Base-by-base conservation (phyloP, 2,888 invertebrate genomes). In the Neoascia interrupta region DNA sequence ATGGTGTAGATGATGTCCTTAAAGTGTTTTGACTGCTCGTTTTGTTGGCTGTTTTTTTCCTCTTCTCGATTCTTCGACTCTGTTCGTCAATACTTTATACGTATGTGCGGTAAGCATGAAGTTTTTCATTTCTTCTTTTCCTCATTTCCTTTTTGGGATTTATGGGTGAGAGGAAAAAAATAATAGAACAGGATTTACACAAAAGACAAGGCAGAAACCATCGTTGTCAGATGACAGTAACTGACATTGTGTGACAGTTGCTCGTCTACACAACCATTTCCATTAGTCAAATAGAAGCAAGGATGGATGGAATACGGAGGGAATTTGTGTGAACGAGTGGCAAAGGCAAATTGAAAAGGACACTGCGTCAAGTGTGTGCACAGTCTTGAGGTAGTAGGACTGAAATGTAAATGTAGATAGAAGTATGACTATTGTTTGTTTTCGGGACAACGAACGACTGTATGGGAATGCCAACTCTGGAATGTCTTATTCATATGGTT, bases 171-270 rank as follows among this genome's bases (percentile, higher is more conserved):
- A 26, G 26, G 26, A 8, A 26, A 8, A 8, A 26, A 47, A 37
- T 18, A 16, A 11, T 16, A 34, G 6, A 8, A 21, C 3, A 4
- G 28, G 15, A 54, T 43, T 21, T 19, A 16, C 37, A 21, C n/a
- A 49, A 21, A 26, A 16, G 16, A 39, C 34, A 45, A 8, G 36
- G n/a, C n/a, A 19, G 28, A 31, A 3, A 47, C 2, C 23, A 15
- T 39, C 8, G 4, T 26, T 39, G 37, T 21, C 39, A 39, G 39
- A 49, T 49, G 49, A 43, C 58, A 34, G 23, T 51, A 49, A 58
- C 49, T 36, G 49, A 26, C 58, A 69, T 58, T 49, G 39, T n/a
- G 51, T 34, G 68, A 69, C 58, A 43, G 49, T 60, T 69, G 39
- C 19, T 51, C 49, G 31, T 60, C 58, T 58, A 13, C 68, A 41